A percentile compares a stretch with the other conserved stretches of the same genome.
Evolutionary conservation across 64 coral and sea anemone species (phyloP).

Genomic region (Actinia equina): DNA sequence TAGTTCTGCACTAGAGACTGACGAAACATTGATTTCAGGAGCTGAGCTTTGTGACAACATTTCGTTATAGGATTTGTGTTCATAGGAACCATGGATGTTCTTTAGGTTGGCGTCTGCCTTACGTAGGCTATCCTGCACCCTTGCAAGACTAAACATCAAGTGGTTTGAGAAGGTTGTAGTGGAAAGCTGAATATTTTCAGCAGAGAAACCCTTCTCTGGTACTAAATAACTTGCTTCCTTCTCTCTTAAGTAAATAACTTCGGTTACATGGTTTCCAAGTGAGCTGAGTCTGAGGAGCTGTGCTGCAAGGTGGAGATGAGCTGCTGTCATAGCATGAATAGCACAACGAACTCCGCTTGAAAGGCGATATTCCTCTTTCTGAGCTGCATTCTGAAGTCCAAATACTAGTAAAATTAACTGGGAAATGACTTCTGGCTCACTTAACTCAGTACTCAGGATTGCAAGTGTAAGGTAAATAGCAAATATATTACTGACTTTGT

Average conservation of each 20-base stretch:
- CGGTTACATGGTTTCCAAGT: conserved; percentile 47
- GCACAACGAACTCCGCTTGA: conserved; percentile 63
- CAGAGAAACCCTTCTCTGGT: conserved; percentile 55
- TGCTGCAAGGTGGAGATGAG: conserved; percentile 54
- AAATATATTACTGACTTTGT: conserved; percentile 70
- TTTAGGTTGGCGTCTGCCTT: conserved; percentile 53
- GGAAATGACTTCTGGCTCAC: conserved; percentile 79
- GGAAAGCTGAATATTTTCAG: conserved; percentile 21
- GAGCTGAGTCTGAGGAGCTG: conserved; percentile 46
- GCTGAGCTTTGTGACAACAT: conserved; percentile 55
- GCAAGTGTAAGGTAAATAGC: conserved; percentile 77
- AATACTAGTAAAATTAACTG: conserved; percentile 69
- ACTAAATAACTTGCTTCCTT: conserved; percentile 80
- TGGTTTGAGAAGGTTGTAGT: conserved; percentile 44
- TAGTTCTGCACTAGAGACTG: conserved; percentile 59
- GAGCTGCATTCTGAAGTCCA: conserved; percentile 70
- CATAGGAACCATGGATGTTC: conserved; percentile 56
- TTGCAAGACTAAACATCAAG: conserved; percentile 67
- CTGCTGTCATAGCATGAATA: conserved; percentile 71
- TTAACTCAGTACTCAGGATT: conserved; percentile 71
- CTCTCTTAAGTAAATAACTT: conserved; percentile 54
- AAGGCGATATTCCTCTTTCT: conserved; percentile 52
- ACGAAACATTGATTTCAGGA: conserved; percentile 37
- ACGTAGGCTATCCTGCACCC: conserved; percentile 61
- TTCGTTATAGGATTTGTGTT: conserved; percentile 55